Evolutionary conservation across 1,140 invertebrate genomes (phyloP), one percentile per base, ranked within the genome.

Genomic region (Cotesia chilonis): DNA sequence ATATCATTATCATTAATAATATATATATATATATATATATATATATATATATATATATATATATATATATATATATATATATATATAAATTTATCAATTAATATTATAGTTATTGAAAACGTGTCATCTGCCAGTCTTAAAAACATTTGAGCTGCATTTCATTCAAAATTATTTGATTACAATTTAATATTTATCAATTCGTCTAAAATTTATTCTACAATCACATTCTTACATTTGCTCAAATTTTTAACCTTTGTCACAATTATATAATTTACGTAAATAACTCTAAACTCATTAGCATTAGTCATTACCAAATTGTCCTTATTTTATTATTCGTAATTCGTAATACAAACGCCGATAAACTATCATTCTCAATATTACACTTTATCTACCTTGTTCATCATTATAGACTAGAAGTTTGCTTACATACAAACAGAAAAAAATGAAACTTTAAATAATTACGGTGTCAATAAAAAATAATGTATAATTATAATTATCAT

Each of bases 391-490:
- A 71, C 35, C 73, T 77, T 71, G 73, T 75, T 74, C 74, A 76
- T 75, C 35, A 72, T 84, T 81, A 80, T 77, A 82, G 83, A 84
- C 84, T 85, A 85, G 83, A 85, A 82, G 80, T 47, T 47, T 47
- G 5, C 41, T 47, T 47, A 10, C 6, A 47, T 47, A 47, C 41
- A 47, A 47, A 80, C 76, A 82, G 72, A 75, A 76, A 78, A 74
- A 74, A 76, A 81, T 79, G 72, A 79, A 81, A 76, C 28, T 28
- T 28, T 28, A 2, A 47, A 47, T 10, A 47, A 47, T 47, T 9
- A 47, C 10, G 6, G 5, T 47, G 41, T 47, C 2, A 47, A 47
- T 47, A 47, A 47, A 47, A 47, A 47, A 47, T 47, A 47, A 9
- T 47, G 0, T 5, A 47, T 47, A 47, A 7, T 47, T 5, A 47